Evolutionary conservation across 92 coral and sea anemone genomes (phyloP).

Genomic region (Meandrina meandrites): DNA sequence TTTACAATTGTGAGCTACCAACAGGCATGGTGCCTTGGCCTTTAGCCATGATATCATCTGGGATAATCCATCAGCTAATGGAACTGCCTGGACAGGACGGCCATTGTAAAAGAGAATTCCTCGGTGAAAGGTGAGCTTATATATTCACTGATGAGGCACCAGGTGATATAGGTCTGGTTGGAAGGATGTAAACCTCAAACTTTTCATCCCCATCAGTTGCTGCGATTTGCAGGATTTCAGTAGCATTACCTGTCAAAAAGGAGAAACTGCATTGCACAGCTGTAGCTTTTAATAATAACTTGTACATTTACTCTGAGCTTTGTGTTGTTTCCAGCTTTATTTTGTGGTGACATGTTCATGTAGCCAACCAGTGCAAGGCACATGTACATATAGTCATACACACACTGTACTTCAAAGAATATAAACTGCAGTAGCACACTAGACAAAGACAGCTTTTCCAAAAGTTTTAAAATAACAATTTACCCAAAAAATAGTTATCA

Average conservation of each 20-base stretch:
- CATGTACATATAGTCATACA: too few species aligned
- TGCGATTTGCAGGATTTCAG: constrained; percentile 60
- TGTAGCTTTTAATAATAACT: too few species aligned
- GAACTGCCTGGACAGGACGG: constrained; percentile 37
- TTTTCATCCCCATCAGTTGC: constrained; percentile 58
- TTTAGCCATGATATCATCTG: constrained; percentile 40
- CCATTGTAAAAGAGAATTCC: constrained; percentile 38
- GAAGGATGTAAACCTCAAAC: constrained; percentile 39
- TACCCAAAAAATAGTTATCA: too few species aligned
- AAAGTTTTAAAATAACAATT: too few species aligned
- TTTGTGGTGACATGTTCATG: too few species aligned
- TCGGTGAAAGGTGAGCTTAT: constrained; percentile 30
- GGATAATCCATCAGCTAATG: constrained; percentile 15
- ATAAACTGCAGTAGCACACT: too few species aligned
- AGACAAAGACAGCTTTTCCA: too few species aligned
- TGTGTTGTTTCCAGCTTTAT: too few species aligned
- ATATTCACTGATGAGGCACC: constrained; percentile 52
- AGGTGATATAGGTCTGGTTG: constrained; percentile 22
- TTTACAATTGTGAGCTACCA: constrained; percentile 55
- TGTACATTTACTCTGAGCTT: too few species aligned
- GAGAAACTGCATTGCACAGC: neutral
- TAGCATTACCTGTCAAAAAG: constrained; percentile 31
- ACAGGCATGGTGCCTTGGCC: constrained; percentile 52
- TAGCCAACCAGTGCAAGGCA: too few species aligned
- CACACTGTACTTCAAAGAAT: too few species aligned